Base-by-base conservation (phyloP, 1,140 invertebrate species). In the Drosophila kurseongensis region DNA sequence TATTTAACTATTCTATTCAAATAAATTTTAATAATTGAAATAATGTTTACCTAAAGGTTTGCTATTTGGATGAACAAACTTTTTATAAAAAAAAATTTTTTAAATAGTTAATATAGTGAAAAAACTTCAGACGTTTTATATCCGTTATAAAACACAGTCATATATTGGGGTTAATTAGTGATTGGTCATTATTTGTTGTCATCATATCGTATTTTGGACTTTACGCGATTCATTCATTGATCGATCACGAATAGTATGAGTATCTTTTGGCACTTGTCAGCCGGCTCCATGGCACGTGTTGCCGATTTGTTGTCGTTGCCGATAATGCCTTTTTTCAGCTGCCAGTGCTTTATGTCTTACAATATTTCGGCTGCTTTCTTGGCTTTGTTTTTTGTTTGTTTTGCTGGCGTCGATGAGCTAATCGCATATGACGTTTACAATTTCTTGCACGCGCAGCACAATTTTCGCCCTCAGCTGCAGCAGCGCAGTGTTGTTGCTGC, bases 191-290 rank as follows among this genome's bases (percentile, higher is more conserved):
- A 51, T 14, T 42, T 38, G 44, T 51, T 59, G 50, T 74, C 75
- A 51, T 47, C 47, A 45, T 50, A 68, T 59, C 40, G 61, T 56
- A 73, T 80, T 79, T 40, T 56, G 38, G 61, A 50, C 56, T 76
- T 52, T 65, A 60, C 59, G 76, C 84, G 74, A 77, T 89, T 90
- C 83, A 89, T 89, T 89, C 83, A 84, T 88, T 89, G 85, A 88
- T 88, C 73, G 80, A 88, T 88, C 84, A 88, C 84, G 84, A 78
- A 71, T 83, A 68, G 61, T 23, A 42, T 65, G 73, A 73, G 52
- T 84, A 90, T 90, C 76, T 89, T 85, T 84, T 61, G 80, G 57
- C 77, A 80, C 85, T 83, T 90, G 84, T 62, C 80, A 47, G 55
- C 66, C 63, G 51, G 58, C 68, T 47, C 45, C 52, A 47, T 68